Evolutionary conservation across 1,140 invertebrate species (phyloP), one percentile per base, ranked within the genome.

Genomic region (Patella vulgata): DNA sequence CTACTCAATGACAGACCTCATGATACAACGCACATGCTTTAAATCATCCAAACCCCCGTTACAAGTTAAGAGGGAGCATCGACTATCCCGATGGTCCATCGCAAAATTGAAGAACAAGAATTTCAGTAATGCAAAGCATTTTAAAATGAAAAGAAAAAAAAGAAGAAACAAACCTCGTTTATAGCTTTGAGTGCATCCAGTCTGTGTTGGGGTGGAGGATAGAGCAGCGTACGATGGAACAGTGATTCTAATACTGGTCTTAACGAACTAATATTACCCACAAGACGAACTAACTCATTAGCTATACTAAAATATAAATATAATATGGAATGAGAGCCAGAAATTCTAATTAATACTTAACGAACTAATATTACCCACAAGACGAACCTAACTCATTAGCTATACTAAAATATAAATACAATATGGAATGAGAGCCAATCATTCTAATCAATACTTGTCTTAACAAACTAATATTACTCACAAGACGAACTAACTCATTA

Each of bases 191-290:
- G 79, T 0, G 94, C 91, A 77, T 96, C 94, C 4, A 93, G 85
- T 39, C 94, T 88, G 82, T 95, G 93, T 40, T 90, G 87, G 0
- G 93, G 89, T 0, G 91, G 91, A 27, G 94, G 93, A 83, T 95
- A 92, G 0, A 96, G 84, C 0, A 96, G 83, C 91, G 96, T 95
- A 36, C 94, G 87, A 84, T 96, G 94, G 80, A 96, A 96, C 2
- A 97, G 86, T 0, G 94, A 94, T 80, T 97, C 94, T 58, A 97
- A 82, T 40, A 96, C 93, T 17, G 94, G 93, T 19, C 94, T 86
- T 54, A 96, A 85, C 11, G 91, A 91, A 1, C 90, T 89, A 27
- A 93, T 90, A 56, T 90, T 90, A 0, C 94, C 95, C 3, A 96
- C 92, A 31, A 96, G 83, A 31, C 93, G 87, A 0, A 96, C 91